Evolutionary conservation across 2,113 vertebrate genomes (phyloP).

Genomic region (Spea bombifrons): DNA sequence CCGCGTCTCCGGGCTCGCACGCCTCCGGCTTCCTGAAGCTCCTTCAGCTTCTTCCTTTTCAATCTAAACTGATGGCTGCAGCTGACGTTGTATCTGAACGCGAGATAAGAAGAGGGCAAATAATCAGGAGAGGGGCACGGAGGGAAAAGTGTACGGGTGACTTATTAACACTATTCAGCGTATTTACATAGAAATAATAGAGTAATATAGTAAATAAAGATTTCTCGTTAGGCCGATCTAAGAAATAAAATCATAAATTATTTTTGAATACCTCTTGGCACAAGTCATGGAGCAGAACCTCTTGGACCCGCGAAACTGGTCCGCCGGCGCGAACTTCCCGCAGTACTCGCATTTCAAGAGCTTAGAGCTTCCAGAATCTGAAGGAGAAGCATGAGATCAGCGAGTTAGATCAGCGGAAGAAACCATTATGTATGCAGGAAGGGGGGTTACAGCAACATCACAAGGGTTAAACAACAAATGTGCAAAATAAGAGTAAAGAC

Average conservation of each 20-base stretch:
- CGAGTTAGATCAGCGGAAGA: neutral
- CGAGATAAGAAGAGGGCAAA: neutral
- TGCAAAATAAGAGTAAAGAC: neutral
- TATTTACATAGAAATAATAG: neutral
- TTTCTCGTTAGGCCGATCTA: too few species aligned
- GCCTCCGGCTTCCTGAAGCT: slow-evolving; percentile 67
- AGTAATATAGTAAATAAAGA: neutral
- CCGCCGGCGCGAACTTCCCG: slow-evolving; percentile 84
- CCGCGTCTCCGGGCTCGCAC: slow-evolving; percentile 73
- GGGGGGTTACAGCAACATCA: neutral
- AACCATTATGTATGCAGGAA: too few species aligned
- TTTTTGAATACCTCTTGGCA: slow-evolving; percentile 83
- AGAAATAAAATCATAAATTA: too few species aligned
- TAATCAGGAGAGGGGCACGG: too few species aligned
- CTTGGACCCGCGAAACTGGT: slow-evolving; percentile 91
- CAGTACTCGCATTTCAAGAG: slow-evolving; percentile 96
- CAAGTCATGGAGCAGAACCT: slow-evolving; percentile 96
- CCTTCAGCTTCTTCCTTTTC: slow-evolving; percentile 79
- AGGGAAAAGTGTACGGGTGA: neutral
- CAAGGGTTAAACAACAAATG: neutral
- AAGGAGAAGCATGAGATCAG: neutral
- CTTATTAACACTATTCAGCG: neutral
- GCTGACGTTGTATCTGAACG: slow-evolving; percentile 89
- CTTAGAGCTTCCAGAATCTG: slow-evolving; percentile 71
- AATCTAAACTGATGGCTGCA: slow-evolving; percentile 89